Evolutionary conservation across 2,888 invertebrate species (phyloP).

Genomic region (Polyommatus iphigenia): DNA sequence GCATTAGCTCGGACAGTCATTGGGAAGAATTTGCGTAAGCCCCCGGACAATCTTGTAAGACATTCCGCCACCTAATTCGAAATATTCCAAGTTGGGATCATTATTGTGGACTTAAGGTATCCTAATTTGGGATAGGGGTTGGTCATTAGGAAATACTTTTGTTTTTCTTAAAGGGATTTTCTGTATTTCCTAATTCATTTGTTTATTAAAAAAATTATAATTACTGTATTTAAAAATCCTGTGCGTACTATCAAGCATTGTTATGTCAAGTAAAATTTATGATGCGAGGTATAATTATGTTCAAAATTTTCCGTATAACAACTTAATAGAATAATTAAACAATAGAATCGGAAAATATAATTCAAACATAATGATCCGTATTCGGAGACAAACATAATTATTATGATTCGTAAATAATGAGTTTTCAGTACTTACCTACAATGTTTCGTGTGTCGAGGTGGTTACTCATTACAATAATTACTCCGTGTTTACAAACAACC

Average conservation of each 20-base stretch:
- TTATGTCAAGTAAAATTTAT: too few species aligned
- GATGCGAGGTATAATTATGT: too few species aligned
- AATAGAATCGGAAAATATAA: neutral
- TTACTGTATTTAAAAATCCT: too few species aligned
- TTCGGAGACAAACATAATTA: neutral
- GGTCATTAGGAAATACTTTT: neutral
- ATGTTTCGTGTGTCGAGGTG: neutral
- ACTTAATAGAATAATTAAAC: too few species aligned
- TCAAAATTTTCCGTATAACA: too few species aligned
- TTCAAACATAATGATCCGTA: neutral
- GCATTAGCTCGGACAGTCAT: conserved; percentile 26
- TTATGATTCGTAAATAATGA: conserved; percentile 2
- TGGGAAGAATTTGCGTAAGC: conserved; percentile 24
- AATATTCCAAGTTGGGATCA: neutral
- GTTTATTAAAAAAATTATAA: neutral
- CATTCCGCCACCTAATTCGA: conserved; percentile 15
- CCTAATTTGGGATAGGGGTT: neutral
- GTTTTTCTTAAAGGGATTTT: neutral
- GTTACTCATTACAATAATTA: conserved; percentile 25
- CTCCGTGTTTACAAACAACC: conserved; percentile 17
- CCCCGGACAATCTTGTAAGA: conserved; percentile 25
- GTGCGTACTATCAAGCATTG: too few species aligned
- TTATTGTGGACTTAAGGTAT: neutral
- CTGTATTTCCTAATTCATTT: neutral
- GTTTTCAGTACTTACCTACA: neutral